Evolutionary conservation across 1,140 invertebrate genomes (phyloP).

Genomic region (Propsilocerus akamusi): DNA sequence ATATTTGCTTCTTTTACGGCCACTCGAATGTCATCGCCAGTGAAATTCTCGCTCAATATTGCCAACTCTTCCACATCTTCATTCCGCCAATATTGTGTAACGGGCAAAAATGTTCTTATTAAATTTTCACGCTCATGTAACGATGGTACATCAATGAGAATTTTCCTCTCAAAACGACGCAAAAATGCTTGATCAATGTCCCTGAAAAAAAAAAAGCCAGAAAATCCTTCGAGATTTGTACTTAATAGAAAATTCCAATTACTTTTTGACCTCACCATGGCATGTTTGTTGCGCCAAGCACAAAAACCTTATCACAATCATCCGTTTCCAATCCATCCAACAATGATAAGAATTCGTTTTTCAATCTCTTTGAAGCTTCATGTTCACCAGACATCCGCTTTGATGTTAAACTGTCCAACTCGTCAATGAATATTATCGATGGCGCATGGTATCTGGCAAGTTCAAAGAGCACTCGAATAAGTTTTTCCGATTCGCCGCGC

Average conservation of each 20-base stretch:
- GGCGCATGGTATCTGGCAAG: conserved; percentile 81
- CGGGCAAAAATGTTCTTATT: conserved; percentile 37
- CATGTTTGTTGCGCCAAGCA: conserved; percentile 77
- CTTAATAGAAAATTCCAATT: background rate
- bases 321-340: conserved; percentile 62
- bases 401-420: conserved; percentile 78
- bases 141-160: conserved; percentile 61
- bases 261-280: conserved; percentile 46
- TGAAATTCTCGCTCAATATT: conserved; percentile 7
- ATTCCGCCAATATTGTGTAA: conserved; percentile 17
- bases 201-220: conserved; percentile 28
- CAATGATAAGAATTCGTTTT: conserved; percentile 81
- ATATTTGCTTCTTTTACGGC: conserved; percentile 77
- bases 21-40: conserved; percentile 67
- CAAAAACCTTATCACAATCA: conserved; percentile 39
- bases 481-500: conserved; percentile 88
- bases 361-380: conserved; percentile 79
- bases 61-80: conserved; percentile 34
- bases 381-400: conserved; percentile 56
- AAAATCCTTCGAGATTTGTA: conserved; percentile 3
- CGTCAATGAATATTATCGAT: conserved; percentile 90
- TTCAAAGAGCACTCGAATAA: conserved; percentile 72
- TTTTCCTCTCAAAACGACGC: conserved; percentile 71
- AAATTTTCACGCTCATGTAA: conserved; percentile 39
- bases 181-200: conserved; percentile 77